Evolutionary conservation across 2,113 vertebrate genomes (phyloP).

Genomic region (Hylia prasina): DNA sequence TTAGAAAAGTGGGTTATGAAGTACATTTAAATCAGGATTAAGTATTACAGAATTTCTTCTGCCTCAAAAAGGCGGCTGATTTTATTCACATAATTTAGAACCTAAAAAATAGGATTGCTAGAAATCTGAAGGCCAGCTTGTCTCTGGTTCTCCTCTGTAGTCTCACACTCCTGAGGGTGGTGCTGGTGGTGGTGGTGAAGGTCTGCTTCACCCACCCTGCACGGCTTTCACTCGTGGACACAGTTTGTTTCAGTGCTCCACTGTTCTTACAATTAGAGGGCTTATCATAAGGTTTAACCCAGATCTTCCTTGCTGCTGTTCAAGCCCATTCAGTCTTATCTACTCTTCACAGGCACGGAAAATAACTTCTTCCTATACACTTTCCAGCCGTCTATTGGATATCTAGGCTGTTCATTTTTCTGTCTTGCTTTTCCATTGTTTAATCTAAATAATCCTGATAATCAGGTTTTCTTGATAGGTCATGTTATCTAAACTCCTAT

Average conservation of each 20-base stretch:
- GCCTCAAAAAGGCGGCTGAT: background rate
- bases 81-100: background rate
- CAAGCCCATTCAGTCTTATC: slow-evolving; percentile 1
- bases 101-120: background rate
- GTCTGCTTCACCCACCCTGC: background rate
- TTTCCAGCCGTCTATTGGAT: background rate
- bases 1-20: background rate
- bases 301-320: background rate
- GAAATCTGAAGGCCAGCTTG: background rate
- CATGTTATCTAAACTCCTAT: background rate
- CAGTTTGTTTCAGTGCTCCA: background rate
- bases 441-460: background rate
- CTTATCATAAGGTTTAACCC: background rate
- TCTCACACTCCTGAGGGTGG: background rate
- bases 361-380: background rate
- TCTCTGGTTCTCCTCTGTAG: background rate
- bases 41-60: background rate
- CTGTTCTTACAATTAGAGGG: background rate
- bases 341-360: background rate
- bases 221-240: accelerated
- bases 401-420: background rate
- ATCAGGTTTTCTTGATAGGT: background rate
- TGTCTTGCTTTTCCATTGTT: slow-evolving; percentile 4
- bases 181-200: background rate
- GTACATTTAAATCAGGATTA: background rate